Evolutionary conservation across 2,113 vertebrate species (phyloP), one percentile per base, ranked within the genome.

Genomic region (Xerus inauris): DNA sequence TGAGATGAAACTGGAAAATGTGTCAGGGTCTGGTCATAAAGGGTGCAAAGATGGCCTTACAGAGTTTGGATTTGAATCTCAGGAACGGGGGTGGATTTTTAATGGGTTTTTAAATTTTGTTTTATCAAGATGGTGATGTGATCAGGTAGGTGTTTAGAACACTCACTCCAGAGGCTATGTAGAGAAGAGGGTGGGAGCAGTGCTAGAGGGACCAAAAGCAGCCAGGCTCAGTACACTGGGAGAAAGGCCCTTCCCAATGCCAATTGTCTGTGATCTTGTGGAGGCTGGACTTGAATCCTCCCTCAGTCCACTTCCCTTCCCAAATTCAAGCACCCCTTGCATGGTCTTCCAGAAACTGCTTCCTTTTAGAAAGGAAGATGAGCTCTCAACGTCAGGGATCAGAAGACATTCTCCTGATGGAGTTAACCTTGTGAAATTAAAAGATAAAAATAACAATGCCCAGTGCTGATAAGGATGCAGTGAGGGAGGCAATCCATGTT

Each of bases 261-360:
- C 5, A 57, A 13, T 54, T 20, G 54, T 7, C 20, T 22, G 54
- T 13, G 30, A 22, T 24, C 64, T 6, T 13, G 1, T 7, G 8
- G 49, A n/a, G 3, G 32, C 28, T 35, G 8, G n/a, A 1, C 42
- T 2, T 0, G 0, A 32, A 12, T 35, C 72, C 24, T 17, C 32
- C n/a, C 54, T 57, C 54, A 57, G 35, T 38, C 24, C 20, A n/a
- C 62, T 14, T 13, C 22, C n/a, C 32, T 57, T 57, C 30, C 20
- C 62, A 40, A 30, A 20, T 1, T 12, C 35, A 1, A 72, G 26
- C 10, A 26, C 2, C 19, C 13, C 62, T 20, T 9, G 28, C 13
- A 5, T 14, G 28, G 32, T 22, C 28, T 65, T 13, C 51, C 14
- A 22, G 26, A 35, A 26, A 45, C 45, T n/a, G 14, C 54, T 45